Evolutionary conservation across 92 coral and sea anemone species (phyloP), one percentile per base, ranked within the genome.

Genomic region (Palythoa caribaeorum): DNA sequence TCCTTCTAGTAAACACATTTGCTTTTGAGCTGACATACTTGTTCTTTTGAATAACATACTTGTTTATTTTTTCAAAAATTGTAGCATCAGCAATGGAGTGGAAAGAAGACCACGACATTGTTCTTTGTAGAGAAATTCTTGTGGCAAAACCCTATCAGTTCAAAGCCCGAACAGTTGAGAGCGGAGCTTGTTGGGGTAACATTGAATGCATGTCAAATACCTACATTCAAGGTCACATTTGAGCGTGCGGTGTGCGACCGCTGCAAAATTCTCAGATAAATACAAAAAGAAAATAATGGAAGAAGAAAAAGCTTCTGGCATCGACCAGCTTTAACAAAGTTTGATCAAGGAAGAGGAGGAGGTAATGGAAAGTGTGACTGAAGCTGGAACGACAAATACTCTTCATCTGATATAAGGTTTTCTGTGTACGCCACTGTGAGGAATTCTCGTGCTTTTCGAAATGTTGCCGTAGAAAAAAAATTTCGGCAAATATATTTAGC

Each of bases 61-160:
- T 68, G 38, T 68, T 68, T n/a, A 35, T 68, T 16, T 9, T 62
- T 10, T 62, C 13, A 28, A 28, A 28, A 11, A 6, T 62, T 20
- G 73, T 8, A 20, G 14, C 11, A 5, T 5, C 20, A 19, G 39
- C 73, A 68, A 68, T 68, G 73, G 73, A 20, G 39, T 68, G 73
- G 73, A 68, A 68, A 68, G 73, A 68, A 3, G 73, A 68, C 38
- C 73, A 68, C 14, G 73, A 68, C 20, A 2, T 68, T 68, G 14
- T 68, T 21, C 73, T 68, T 68, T 68, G 73, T 20, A 68, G 73
- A 68, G 73, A 68, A 68, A 68, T 68, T 68, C 73, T 68, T 68
- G 73, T 19, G 19, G 66, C 19, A 59, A 59, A 59, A 59, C 19
- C 66, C 17, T 59, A 11, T 14, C n/a, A 59, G n/a, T 59, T 59